Evolutionary conservation across 2,113 vertebrate species (phyloP).

Genomic region (Rostratula benghalensis): DNA sequence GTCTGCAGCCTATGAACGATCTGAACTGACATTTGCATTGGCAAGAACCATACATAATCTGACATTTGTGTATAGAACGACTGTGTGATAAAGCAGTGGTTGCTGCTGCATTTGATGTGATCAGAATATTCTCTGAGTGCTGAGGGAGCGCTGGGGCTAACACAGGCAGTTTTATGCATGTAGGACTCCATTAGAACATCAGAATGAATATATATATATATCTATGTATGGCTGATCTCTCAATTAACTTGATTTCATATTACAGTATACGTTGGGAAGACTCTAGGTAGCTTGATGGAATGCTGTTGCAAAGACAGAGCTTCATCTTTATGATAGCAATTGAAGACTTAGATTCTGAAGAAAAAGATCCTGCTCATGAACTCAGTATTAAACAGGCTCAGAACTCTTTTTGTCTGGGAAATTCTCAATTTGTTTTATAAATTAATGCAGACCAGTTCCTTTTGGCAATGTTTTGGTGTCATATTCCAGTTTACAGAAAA

Average conservation of each 20-base stretch:
- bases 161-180: not conserved
- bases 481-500: not conserved
- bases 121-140: not conserved
- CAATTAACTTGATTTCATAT: not conserved
- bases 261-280: not conserved
- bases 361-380: not conserved
- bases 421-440: not conserved
- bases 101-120: not conserved
- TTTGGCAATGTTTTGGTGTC: not conserved
- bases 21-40: conserved; percentile 23
- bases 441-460: not conserved
- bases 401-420: not conserved
- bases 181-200: not conserved
- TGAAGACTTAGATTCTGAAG: not conserved
- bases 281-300: not conserved
- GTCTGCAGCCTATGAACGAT: not conserved
- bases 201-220: not conserved
- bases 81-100: not conserved
- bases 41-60: conserved; percentile 15
- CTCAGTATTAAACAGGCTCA: not conserved
- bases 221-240: not conserved
- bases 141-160: not conserved
- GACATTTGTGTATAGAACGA: conserved; percentile 9
- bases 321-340: not conserved
- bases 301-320: not conserved